Evolutionary conservation across 2,113 vertebrate genomes (phyloP).

Genomic region (Sardina pilchardus): DNA sequence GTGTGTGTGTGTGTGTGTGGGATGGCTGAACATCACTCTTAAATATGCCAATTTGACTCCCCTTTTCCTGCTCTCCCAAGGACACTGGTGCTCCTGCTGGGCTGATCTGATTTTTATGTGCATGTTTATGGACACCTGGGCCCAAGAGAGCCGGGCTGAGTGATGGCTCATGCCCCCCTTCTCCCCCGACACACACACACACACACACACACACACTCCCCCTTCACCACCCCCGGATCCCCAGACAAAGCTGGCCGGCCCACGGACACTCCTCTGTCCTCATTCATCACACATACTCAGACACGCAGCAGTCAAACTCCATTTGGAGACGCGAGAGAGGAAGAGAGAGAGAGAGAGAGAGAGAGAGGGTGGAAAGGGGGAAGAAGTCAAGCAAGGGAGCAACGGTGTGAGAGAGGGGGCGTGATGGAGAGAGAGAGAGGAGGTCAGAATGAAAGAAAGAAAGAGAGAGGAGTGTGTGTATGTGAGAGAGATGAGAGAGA

Average conservation of each 20-base stretch:
- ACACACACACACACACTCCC: not conserved
- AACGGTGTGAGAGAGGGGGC: not conserved
- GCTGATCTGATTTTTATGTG: slow-evolving; percentile 64
- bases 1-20: not conserved
- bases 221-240: slow-evolving; percentile 12
- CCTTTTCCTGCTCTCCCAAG: slow-evolving; percentile 65
- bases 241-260: slow-evolving; percentile 58
- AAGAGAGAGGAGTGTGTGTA: not conserved
- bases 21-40: slow-evolving; percentile 55
- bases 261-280: slow-evolving; percentile 60
- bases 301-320: slow-evolving; percentile 42
- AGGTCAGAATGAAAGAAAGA: not conserved
- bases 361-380: not conserved
- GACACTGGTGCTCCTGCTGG: slow-evolving; percentile 64
- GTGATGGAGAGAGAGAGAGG: not conserved
- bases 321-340: slow-evolving; percentile 19
- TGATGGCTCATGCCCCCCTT: slow-evolving; percentile 50
- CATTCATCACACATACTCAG: slow-evolving; percentile 65
- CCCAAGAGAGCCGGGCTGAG: slow-evolving; percentile 56
- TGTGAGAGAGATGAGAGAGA: not conserved
- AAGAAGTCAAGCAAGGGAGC: not conserved
- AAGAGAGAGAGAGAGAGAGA: not conserved
- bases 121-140: slow-evolving; percentile 66
- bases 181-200: not conserved
- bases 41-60: slow-evolving; percentile 70